Evolutionary conservation across 2,888 invertebrate genomes (phyloP), one percentile per base, ranked within the genome.

Genomic region (Hofmannophila pseudospretella): DNA sequence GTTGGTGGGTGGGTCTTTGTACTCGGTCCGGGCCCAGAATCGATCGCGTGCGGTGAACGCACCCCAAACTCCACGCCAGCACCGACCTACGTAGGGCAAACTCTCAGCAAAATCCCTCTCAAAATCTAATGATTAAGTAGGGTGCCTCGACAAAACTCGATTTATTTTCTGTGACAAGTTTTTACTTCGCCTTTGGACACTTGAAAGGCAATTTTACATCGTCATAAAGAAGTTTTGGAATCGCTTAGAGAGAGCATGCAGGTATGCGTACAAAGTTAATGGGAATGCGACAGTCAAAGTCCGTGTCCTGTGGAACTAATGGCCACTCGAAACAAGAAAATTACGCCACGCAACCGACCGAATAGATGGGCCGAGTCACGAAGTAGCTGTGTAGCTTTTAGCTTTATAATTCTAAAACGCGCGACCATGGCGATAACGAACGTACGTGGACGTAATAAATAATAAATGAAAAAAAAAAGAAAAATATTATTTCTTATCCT

Each of bases 41-140:
- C 84, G 85, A 85, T 85, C 81, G 82, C 67, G 63, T 66, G 71
- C 76, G 76, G 75, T 73, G 74, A 79, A 71, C 80, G 76, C 77
- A 73, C 82, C 82, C 82, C 72, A 69, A 77, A 72, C 71, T 67
- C 63, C 52, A 54, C 66, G 59, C 64, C 62, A 9, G 10, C 32
- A 49, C 47, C 47, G 25, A 42, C 30, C 57, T 48, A 58, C 63
- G 53, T 55, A 58, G 64, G 67, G 67, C 54, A 62, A 54, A 58
- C 58, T 53, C 54, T 51, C 58, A 45, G 53, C 64, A 54, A 66
- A 68, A 67, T 69, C 64, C 66, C 57, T 67, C 59, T 56, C 57
- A 59, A 60, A 38, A 64, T 58, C 56, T 58, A 60, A 64, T 58
- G 58, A 57, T 55, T 57, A 60, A 66, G 56, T 58, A 57, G 58